Evolutionary conservation across 2,113 vertebrate species (phyloP).

Genomic region (Tapirus terrestris): DNA sequence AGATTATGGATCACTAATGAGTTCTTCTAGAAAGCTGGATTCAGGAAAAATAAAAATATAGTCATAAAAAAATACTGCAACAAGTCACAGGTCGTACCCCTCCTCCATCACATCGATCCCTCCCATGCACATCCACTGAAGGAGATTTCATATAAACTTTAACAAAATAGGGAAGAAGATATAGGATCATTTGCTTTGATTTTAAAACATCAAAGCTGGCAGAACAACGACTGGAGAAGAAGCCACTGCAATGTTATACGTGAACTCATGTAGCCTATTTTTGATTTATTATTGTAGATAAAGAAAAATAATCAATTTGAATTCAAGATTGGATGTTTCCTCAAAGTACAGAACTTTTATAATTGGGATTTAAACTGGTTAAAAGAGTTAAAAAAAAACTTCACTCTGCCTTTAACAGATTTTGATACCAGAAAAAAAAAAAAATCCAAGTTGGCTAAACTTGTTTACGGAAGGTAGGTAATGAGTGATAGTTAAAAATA

Average conservation of each 20-base stretch:
- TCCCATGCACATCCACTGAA: neutral
- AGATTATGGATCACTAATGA: neutral
- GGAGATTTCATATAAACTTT: neutral
- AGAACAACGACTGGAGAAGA: neutral
- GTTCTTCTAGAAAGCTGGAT: neutral
- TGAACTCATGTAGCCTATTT: neutral
- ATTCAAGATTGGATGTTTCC: neutral
- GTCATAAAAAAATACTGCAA: neutral
- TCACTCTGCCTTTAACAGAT: neutral
- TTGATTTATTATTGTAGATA: neutral
- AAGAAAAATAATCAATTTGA: neutral
- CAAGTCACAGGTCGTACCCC: fast-evolving
- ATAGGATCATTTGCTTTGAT: neutral
- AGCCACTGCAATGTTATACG: neutral
- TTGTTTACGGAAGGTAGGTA: neutral
- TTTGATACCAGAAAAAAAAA: neutral
- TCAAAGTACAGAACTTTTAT: neutral
- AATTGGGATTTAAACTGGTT: neutral
- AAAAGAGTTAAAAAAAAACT: neutral
- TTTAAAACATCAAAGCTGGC: neutral
- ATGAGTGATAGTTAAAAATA: neutral
- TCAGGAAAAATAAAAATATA: constrained; percentile 16
- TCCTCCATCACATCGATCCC: neutral
- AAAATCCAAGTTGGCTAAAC: neutral
- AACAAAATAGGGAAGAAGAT: neutral